Evolutionary conservation across 1,140 invertebrate species (phyloP), one percentile per base, ranked within the genome.

Genomic region (Drosophila burlai): DNA sequence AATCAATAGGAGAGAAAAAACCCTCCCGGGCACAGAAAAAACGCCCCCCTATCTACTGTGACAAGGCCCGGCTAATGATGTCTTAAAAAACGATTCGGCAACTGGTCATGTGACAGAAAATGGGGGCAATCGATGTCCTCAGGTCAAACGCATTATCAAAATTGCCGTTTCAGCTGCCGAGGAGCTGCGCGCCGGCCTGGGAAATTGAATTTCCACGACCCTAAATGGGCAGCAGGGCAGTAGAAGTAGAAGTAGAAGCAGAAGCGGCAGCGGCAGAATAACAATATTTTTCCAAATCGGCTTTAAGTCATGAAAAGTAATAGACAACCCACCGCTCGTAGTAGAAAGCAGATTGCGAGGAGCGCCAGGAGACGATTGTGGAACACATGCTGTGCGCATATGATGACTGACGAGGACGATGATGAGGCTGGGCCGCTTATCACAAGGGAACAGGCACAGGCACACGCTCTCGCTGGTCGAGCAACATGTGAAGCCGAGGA

Each of bases 291-390:
- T 73, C 75, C 76, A 92, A 92, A 92, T 92, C 91, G 91, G 91
- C 91, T 92, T 92, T 92, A 87, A 82, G 85, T 92, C 91, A 92
- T 92, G 81, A 91, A 92, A 92, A 92, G 78, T 92, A 92, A 92
- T 92, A 90, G 90, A 84, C 84, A 85, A 91, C 69, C 80, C 80
- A 64, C 42, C 46, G 26, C 26, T 36, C 45, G 85, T 72, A 81
- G 84, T 90, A 85, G 80, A 90, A 90, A 92, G 86, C 90, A 92
- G 90, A 92, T 92, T 92, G 90, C 79, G 76, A 76, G 73, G 13
- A 55, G 40, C 60, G 76, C 67, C 89, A 76, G 71, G 68, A 79
- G 68, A 81, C 52, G 90, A 90, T 90, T 92, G 80, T 74, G 85
- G 85, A 92, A 92, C 90, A 92, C 90, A 92, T 92, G 90, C 85